Percentiles rank a stretch among this genome's conserved stretches.
These are phyloP conservation scores for Eristalinus sepulchralis DNA, from an alignment of 2,888 invertebrate species.

Conservation along the genomic window DNA sequence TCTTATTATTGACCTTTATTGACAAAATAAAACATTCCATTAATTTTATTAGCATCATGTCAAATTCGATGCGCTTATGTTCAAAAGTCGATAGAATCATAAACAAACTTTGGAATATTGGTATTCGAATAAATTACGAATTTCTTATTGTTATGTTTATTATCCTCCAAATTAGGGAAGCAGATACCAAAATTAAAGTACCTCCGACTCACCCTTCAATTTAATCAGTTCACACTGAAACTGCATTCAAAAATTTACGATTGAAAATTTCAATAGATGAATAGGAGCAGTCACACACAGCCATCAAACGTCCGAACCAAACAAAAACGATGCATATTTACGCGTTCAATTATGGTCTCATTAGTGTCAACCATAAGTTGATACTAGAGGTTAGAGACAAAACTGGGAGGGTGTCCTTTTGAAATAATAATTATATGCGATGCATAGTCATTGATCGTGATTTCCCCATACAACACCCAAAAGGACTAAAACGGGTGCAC, in stretches of 20 bases:
- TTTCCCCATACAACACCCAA: slow-evolving; percentile 49
- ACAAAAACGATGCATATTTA: slow-evolving; percentile 27
- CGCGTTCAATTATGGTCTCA: slow-evolving; percentile 54
- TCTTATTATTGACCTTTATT: no score
- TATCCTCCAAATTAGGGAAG: neutral
- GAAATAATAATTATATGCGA: slow-evolving; percentile 23
- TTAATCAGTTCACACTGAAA: neutral
- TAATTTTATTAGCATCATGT: no score
- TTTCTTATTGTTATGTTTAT: neutral
- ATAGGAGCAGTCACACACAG: neutral
- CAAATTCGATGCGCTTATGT: no score
- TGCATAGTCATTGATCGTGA: slow-evolving; percentile 52
- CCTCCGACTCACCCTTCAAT: neutral
- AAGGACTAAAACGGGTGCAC: slow-evolving; percentile 34
- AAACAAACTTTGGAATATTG: neutral
- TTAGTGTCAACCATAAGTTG: slow-evolving; percentile 60
- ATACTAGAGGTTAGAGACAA: slow-evolving; percentile 33
- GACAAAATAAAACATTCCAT: no score
- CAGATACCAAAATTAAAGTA: neutral
- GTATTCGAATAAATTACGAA: neutral
- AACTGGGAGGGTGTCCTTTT: slow-evolving; percentile 27
- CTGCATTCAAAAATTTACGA: slow-evolving; percentile 24
- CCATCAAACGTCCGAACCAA: slow-evolving; percentile 1
- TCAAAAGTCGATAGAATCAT: no score
- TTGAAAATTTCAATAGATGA: slow-evolving; percentile 16